Conservation (phyloP, 2,888 invertebrate genomes). For the Tenthredo scrophulariae region DNA sequence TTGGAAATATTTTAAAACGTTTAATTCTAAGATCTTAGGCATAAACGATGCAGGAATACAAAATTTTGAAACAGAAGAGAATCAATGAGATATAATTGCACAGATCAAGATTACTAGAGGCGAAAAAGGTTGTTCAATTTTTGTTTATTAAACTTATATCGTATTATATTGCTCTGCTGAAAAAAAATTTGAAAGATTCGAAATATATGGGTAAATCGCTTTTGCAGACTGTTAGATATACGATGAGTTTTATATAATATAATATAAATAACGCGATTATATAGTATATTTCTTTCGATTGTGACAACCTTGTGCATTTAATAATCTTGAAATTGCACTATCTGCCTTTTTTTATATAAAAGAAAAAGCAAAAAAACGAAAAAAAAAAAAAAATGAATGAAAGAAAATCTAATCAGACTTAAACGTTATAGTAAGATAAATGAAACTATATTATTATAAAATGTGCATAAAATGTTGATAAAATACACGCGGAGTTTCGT, state of each 20-base stretch:
- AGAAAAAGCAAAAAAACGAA: conserved; percentile 22
- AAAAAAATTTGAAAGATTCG: background rate
- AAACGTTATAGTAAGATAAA: conserved; percentile 37
- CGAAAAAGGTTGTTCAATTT: conserved; percentile 17
- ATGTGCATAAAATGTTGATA: conserved; percentile 54
- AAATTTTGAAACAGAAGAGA: conserved; percentile 13
- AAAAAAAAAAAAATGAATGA: background rate
- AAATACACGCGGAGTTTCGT: conserved; percentile 47
- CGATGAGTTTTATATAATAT: conserved; percentile 4
- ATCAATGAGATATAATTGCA: conserved; percentile 14
- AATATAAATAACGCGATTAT: background rate
- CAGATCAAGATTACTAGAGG: conserved; percentile 37
- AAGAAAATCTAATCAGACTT: conserved; percentile 42
- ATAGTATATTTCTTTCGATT: conserved; percentile 26
- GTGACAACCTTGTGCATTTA: conserved; percentile 50
- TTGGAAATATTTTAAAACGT: conserved; percentile 35
- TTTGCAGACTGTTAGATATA: background rate
- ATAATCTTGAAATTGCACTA: conserved; percentile 48
- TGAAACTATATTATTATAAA: conserved; percentile 55
- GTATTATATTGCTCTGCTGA: background rate
- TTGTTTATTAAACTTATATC: background rate
- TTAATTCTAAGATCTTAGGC: conserved; percentile 27
- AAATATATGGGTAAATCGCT: conserved; percentile 7
- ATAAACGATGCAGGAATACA: conserved; percentile 22
- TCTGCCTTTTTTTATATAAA: conserved; percentile 52